phyloP scores from a whole-genome alignment of 2,888 invertebrate genomes.

The Tachystola acroxantha region DNA sequence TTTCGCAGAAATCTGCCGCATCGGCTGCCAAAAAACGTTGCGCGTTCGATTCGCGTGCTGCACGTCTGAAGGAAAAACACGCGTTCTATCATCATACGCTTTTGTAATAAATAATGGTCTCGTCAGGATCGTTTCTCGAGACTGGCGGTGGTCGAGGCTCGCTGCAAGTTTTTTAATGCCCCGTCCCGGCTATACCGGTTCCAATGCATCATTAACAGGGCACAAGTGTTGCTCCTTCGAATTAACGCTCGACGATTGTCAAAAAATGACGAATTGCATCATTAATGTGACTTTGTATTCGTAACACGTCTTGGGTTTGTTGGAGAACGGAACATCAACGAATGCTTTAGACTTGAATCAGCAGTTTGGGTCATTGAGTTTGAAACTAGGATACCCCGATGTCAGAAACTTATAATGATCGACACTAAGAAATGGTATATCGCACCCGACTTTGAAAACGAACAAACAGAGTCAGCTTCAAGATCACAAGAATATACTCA shows the following conservation, averaged over 20 bases:
- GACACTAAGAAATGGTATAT: no score
- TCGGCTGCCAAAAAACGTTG: conserved; percentile 64
- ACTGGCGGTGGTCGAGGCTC: conserved; percentile 32
- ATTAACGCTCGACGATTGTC: conserved; percentile 42
- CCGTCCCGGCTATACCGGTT: conserved; percentile 45
- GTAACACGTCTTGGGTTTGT: conserved; percentile 16
- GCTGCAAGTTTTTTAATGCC: conserved; percentile 48
- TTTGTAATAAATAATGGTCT: conserved; percentile 59
- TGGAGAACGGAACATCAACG: conserved; percentile 15
- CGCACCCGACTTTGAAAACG: no score
- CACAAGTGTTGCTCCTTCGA: conserved; percentile 36
- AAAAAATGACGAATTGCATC: conserved; percentile 45
- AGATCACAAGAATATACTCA: no score
- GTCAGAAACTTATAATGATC: no score
- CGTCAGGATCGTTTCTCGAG: conserved; percentile 51
- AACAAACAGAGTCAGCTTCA: no score
- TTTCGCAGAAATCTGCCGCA: conserved; percentile 63
- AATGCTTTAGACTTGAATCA: background rate
- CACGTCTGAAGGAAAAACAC: conserved; percentile 40
- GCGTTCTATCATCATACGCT: conserved; percentile 51
- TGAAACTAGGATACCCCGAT: no score
- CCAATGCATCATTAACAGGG: conserved; percentile 51
- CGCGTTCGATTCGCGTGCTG: conserved; percentile 38
- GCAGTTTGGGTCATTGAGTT: no score
- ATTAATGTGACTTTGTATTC: conserved; percentile 26